These are phyloP conservation scores for Paedocypris micromegethes DNA, from an alignment of 2,797 vertebrate genomes.

Conservation along the genomic window DNA sequence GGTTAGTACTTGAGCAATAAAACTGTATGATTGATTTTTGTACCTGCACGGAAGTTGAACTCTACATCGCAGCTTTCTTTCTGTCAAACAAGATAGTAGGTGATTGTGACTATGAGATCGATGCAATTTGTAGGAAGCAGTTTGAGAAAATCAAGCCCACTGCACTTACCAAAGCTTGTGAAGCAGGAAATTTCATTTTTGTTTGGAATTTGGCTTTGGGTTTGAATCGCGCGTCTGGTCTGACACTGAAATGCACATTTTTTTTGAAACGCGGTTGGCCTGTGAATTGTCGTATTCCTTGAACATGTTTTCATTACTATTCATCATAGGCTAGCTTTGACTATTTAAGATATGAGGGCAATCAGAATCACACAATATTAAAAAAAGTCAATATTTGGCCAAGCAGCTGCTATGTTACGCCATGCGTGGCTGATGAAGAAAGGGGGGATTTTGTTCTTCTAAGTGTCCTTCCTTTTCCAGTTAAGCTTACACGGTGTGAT, in stretches of 20 bases:
- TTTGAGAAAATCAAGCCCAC: slow-evolving; percentile 29
- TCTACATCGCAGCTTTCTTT: slow-evolving; percentile 46
- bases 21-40: slow-evolving; percentile 55
- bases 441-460: slow-evolving; percentile 33
- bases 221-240: slow-evolving; percentile 5
- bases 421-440: slow-evolving; percentile 17
- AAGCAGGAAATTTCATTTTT: slow-evolving; percentile 25
- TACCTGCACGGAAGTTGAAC: slow-evolving; percentile 51
- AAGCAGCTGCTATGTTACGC: slow-evolving; percentile 14
- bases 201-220: slow-evolving; percentile 13
- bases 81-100: slow-evolving; percentile 35
- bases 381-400: slow-evolving; percentile 13
- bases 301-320: slow-evolving; percentile 11
- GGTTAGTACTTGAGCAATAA: slow-evolving; percentile 49
- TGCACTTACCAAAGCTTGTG: slow-evolving; percentile 46
- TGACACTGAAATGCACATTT: slow-evolving; percentile 20
- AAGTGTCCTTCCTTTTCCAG: slow-evolving; percentile 42
- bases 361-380: not conserved
- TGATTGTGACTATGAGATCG: slow-evolving; percentile 14
- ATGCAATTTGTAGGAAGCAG: slow-evolving; percentile 1
- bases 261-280: slow-evolving; percentile 13
- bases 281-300: not conserved
- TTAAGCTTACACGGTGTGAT: slow-evolving; percentile 16
- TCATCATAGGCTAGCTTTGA: slow-evolving; percentile 17
- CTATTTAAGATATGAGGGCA: not conserved